A percentile compares a stretch with the other conserved stretches of the same genome.
phyloP scores from a whole-genome alignment of 2,113 vertebrate species.

The Tonatia bakeri region DNA sequence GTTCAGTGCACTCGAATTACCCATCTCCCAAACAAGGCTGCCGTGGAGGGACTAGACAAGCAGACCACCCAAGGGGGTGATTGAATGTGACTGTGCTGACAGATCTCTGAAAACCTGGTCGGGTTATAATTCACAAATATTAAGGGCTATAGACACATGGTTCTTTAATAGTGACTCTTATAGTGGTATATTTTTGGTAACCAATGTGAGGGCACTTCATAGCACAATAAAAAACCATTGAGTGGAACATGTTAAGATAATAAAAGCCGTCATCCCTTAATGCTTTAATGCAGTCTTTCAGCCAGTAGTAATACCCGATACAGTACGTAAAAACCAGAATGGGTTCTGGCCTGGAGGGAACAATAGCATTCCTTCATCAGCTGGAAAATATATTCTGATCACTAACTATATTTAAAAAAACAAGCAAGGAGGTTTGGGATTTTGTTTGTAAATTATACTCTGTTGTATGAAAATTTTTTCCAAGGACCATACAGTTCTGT shows the following conservation, averaged over 20 bases:
- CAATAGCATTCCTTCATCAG: slow-evolving; percentile 53
- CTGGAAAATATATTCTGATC: slow-evolving; percentile 38
- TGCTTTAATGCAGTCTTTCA: slow-evolving; percentile 36
- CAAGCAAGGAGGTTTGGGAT: not conserved
- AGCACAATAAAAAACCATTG: not conserved
- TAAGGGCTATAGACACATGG: slow-evolving; percentile 44
- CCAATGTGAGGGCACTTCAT: not conserved
- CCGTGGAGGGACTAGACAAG: not conserved
- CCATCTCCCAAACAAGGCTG: not conserved
- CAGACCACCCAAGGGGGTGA: not conserved
- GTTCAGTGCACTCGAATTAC: not conserved
- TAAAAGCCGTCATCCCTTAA: not conserved
- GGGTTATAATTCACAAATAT: slow-evolving; percentile 26
- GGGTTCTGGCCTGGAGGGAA: not conserved
- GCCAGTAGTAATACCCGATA: slow-evolving; percentile 15
- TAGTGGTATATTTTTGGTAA: slow-evolving; percentile 11
- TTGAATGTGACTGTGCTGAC: slow-evolving; percentile 46
- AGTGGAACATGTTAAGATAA: slow-evolving; percentile 32
- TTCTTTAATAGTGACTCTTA: slow-evolving; percentile 13
- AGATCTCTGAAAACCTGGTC: slow-evolving; percentile 9
- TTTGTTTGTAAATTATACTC: slow-evolving; percentile 39
- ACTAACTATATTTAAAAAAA: slow-evolving; percentile 40
- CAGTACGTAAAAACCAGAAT: not conserved
- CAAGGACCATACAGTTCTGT: slow-evolving; percentile 7
- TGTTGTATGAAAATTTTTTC: slow-evolving; percentile 35